Base-by-base conservation (phyloP, 2,797 vertebrate genomes). In the Cuniculus paca region DNA sequence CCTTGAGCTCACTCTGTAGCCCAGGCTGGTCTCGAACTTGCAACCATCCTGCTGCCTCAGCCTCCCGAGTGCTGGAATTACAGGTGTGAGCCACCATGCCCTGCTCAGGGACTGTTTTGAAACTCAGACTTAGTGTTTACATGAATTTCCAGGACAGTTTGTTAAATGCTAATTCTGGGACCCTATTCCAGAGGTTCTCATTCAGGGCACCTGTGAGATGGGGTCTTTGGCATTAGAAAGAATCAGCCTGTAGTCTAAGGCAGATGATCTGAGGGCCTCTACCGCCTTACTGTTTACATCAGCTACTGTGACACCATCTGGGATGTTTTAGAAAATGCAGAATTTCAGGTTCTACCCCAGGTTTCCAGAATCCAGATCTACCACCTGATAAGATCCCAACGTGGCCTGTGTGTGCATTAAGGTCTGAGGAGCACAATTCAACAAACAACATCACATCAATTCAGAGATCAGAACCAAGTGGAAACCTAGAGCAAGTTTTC, bases 321-420 rank as follows among this genome's bases (percentile, higher is more conserved):
- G 61, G n/a, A n/a, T 56, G 5, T 36, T 60, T 88, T 80, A 84
- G 77, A 87, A 87, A 78, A 68, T 80, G 36, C 36, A 75, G 36
- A 92, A 61, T 58, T 91, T 80, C 13, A 36, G n/a, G 19, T 34
- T 72, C 5, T 24, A 14, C 5, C 54, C 88, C 54, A 31, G 12
- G 56, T 75, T 50, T 91, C 80, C 91, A 52, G 48, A 83, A n/a
- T 45, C 79, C 91, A 34, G 48, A 63, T 68, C 82, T 88, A 19
- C 48, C 42, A 24, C 74, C 58, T 68, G 89, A n/a, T 36, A 79
- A 82, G 77, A 78, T 42, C 26, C 70, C 13, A 17, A 56, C 56
- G 45, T 87, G 61, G 52, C 86, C 20, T 50, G 12, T 39, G 22
- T 83, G 19, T 50, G 54, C 8, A 17, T 79, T 8, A 65, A 63